Percentiles rank a stretch among this genome's conserved stretches.
Evolutionary conservation across 2,113 vertebrate species (phyloP).

Genomic region (Podarcis cretensis): DNA sequence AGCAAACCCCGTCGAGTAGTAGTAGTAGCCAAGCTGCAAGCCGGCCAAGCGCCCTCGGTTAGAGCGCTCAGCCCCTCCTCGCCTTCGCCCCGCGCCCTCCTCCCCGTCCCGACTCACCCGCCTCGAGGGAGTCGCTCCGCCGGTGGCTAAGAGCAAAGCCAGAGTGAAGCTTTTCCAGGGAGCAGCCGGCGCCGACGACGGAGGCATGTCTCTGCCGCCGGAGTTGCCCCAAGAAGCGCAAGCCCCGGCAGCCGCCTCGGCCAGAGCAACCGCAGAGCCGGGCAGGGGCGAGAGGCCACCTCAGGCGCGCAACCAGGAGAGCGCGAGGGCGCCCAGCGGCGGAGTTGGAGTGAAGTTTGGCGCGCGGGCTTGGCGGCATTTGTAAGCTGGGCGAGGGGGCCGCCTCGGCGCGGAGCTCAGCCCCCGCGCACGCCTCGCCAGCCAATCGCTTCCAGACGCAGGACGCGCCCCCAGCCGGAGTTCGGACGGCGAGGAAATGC

Average conservation of each 20-base stretch:
- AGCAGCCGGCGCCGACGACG: constrained; percentile 26
- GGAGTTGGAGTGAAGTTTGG: constrained; percentile 16
- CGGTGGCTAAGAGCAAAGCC: constrained; percentile 63
- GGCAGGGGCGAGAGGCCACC: neutral
- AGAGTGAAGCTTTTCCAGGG: constrained; percentile 54
- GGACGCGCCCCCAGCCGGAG: neutral
- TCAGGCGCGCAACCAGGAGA: constrained; percentile 24
- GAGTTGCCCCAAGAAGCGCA: constrained; percentile 18
- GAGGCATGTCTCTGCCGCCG: constrained; percentile 28
- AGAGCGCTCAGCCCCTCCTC: no score
- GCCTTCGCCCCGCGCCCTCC: neutral
- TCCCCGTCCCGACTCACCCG: constrained; percentile 65
- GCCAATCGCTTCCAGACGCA: neutral
- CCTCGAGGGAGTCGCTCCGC: constrained; percentile 60
- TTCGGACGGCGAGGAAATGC: neutral
- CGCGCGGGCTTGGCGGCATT: neutral
- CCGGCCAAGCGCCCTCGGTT: neutral
- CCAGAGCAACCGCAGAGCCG: constrained; percentile 8
- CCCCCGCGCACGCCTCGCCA: neutral
- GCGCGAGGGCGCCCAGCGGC: constrained; percentile 33
- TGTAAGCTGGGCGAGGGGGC: neutral
- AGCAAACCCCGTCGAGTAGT: neutral
- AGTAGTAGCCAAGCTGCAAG: neutral
- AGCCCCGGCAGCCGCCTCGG: neutral
- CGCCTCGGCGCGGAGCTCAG: neutral